Base-by-base conservation (phyloP, 2,888 invertebrate genomes). In the Pterostichus madidus region DNA sequence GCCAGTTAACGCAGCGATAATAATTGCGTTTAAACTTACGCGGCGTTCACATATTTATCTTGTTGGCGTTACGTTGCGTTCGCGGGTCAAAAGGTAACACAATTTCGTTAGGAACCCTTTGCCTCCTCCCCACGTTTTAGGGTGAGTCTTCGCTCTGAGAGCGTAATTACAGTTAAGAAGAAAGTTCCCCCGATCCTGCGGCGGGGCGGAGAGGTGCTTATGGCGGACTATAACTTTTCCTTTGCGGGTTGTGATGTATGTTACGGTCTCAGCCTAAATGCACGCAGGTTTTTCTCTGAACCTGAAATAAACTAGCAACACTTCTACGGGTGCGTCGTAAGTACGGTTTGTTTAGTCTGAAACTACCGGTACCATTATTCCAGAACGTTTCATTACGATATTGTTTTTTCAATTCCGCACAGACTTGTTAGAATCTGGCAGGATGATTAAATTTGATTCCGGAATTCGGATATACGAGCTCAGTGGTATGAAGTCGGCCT, bases 81-180 rank as follows among this genome's bases (percentile, higher is more conserved):
- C 44, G 68, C 13, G 68, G 68, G 68, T 71, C 44, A 44, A 31
- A 71, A 71, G 68, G 68, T 71, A 71, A 71, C 68, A 39, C 44
- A 71, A 71, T 71, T 71, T 71, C 44, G 17, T 13, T 17, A 17
- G n/a, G 44, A 44, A 71, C 39, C 68, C 68, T 71, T 49, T 71
- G 24, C 39, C 39, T 17, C 31, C 32, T 24, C 32, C 61, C 31
- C 61, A n/a, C n/a, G 32, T 13, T 10, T 35, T 24, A 32, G 64
- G n/a, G 64, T 35, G 32, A 71, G 68, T 15, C 68, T 17, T 15
- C 31, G 56, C 31, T n/a, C n/a, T 7, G 44, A 32, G 39, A 15
- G 44, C 68, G 68, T 71, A 71, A 71, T 71, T 71, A 71, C 68
- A 71, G 68, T 71, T 71, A 44, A 71, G 68, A 71, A 44, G 68